These are phyloP conservation scores for Cephus cinctus DNA, from an alignment of 1,140 invertebrate species.

Conservation along the genomic window DNA sequence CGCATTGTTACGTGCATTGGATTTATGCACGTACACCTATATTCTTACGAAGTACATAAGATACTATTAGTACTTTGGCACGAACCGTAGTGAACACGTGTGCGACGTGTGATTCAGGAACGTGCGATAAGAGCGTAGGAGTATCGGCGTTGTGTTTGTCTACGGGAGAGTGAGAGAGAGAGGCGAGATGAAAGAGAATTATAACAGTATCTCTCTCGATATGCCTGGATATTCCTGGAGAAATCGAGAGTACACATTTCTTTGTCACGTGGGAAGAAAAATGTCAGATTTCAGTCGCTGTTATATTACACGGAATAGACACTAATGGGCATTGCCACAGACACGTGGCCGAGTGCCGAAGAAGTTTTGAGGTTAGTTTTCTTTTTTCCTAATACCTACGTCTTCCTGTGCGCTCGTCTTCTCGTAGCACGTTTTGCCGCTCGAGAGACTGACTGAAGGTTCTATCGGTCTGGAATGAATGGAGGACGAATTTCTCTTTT, in stretches of 20 bases:
- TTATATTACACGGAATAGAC: conserved; percentile 10
- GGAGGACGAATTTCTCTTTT: conserved; percentile 13
- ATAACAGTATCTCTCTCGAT: conserved; percentile 1
- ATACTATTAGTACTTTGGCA: too few relatives aligned
- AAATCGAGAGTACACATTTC: conserved; percentile 21
- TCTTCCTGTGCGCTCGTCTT: too few relatives aligned
- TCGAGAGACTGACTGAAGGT: not conserved
- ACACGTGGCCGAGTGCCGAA: too few relatives aligned
- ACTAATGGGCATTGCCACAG: too few relatives aligned
- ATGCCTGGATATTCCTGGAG: not conserved
- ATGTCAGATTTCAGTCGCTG: conserved; percentile 4
- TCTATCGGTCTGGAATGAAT: conserved; percentile 13
- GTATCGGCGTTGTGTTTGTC: too few relatives aligned
- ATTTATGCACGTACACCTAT: too few relatives aligned
- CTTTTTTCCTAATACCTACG: conserved; percentile 6
- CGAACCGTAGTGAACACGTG: too few relatives aligned
- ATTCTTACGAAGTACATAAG: too few relatives aligned
- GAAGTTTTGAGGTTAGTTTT: conserved; percentile 9
- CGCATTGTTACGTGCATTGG: too few relatives aligned
- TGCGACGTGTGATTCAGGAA: too few relatives aligned
- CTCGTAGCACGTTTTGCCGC: conserved; percentile 4
- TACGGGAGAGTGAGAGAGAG: conserved; percentile 4
- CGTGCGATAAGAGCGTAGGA: too few relatives aligned
- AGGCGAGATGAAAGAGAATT: not conserved
- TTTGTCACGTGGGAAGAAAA: conserved; percentile 14